phyloP scores from a whole-genome alignment of 2,113 vertebrate genomes.

The Spea multiplicata region DNA sequence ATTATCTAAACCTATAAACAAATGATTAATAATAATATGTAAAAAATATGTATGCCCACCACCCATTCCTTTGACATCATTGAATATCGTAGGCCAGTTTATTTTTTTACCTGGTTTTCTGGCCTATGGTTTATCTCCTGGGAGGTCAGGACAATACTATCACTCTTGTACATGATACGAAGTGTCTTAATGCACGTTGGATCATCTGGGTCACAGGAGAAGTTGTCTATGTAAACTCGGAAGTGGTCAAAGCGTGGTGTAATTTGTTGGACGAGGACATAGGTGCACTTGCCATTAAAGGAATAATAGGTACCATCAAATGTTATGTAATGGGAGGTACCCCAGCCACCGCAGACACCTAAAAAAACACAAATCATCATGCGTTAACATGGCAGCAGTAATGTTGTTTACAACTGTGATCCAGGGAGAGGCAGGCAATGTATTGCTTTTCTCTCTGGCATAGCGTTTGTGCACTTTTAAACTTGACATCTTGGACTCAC shows the following conservation, averaged over 20 bases:
- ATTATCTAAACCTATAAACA: too few relatives aligned
- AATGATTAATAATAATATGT: too few relatives aligned
- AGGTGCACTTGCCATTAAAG: constrained; percentile 71
- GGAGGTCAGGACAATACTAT: constrained; percentile 62
- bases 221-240: constrained; percentile 60
- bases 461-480: too few relatives aligned
- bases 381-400: too few relatives aligned
- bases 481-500: constrained; percentile 65
- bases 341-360: constrained; percentile 77
- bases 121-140: not conserved
- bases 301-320: constrained; percentile 75
- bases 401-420: too few relatives aligned
- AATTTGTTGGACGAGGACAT: constrained; percentile 72
- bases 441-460: too few relatives aligned
- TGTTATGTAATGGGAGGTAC: constrained; percentile 65
- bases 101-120: constrained; percentile 61
- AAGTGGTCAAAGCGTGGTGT: constrained; percentile 60
- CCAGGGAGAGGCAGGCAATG: too few relatives aligned
- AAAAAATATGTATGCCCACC: too few relatives aligned
- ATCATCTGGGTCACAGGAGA: constrained; percentile 47
- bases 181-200: constrained; percentile 66
- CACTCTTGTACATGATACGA: constrained; percentile 60
- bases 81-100: too few relatives aligned
- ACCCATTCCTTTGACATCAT: too few relatives aligned
- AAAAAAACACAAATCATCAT: not conserved